These are phyloP conservation scores for Penaeus vannamei DNA, from an alignment of 1,140 invertebrate species.

Conservation along the genomic window DNA sequence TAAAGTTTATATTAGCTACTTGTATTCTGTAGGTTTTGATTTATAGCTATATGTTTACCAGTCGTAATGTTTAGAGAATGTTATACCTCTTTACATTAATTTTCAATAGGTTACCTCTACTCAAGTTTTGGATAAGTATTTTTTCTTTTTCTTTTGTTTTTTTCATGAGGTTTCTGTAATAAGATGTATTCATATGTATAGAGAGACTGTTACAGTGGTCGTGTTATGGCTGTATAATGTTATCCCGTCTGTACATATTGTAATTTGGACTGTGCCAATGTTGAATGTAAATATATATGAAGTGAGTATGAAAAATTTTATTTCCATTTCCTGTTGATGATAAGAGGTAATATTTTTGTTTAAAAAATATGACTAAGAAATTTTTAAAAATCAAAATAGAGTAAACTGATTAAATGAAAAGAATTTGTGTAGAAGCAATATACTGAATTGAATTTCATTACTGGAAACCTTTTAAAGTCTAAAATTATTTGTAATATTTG, in stretches of 20 bases:
- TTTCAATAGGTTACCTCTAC: background rate
- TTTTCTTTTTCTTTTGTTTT: background rate
- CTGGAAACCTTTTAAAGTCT: no score
- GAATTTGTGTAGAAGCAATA: no score
- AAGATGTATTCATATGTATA: slow-evolving; percentile 41
- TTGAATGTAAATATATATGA: slow-evolving; percentile 59
- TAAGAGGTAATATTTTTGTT: no score
- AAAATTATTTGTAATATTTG: no score
- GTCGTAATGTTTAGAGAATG: background rate
- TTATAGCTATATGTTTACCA: no score
- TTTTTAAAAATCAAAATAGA: no score
- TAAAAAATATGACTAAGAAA: no score
- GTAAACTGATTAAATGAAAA: no score
- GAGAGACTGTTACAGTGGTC: slow-evolving; percentile 40
- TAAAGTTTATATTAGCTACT: no score
- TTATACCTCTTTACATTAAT: background rate
- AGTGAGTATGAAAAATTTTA: background rate
- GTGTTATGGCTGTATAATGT: slow-evolving; percentile 37
- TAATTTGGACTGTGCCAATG: slow-evolving; percentile 59
- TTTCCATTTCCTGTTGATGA: background rate
- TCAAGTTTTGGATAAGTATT: background rate
- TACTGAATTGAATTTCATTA: no score
- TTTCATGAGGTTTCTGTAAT: slow-evolving; percentile 27
- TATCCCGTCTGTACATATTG: slow-evolving; percentile 46
- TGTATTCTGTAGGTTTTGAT: no score